These are phyloP conservation scores for Rhamnusium bicolor DNA, from an alignment of 2,888 invertebrate species.

Conservation along the genomic window DNA sequence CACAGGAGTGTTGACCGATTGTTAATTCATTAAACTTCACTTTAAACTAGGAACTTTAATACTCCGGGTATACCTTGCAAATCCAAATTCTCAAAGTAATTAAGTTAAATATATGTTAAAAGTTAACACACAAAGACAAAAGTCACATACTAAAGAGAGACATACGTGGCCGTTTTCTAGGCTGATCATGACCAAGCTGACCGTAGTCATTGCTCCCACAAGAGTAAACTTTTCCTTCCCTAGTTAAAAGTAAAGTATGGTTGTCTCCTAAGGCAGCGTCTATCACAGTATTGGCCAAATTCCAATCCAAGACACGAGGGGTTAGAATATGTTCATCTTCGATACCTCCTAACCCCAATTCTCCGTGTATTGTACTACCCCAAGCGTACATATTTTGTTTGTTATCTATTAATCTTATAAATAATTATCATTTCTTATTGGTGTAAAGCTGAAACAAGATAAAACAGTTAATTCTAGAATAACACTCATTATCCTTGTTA, in stretches of 20 bases:
- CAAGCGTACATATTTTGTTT: constrained; percentile 77
- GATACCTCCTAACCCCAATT: constrained; percentile 84
- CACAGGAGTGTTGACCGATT: no score
- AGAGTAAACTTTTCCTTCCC: constrained; percentile 86
- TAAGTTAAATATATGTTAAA: not conserved
- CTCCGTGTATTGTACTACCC: constrained; percentile 85
- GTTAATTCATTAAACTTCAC: no score
- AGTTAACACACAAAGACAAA: constrained; percentile 48
- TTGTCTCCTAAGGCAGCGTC: constrained; percentile 84
- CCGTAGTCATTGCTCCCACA: constrained; percentile 96
- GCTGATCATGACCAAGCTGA: constrained; percentile 86
- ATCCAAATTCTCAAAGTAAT: not conserved
- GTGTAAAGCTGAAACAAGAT: constrained; percentile 31
- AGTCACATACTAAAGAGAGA: constrained; percentile 75
- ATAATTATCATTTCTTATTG: constrained; percentile 35
- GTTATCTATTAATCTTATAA: constrained; percentile 24
- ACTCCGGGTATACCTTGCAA: not conserved
- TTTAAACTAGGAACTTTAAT: not conserved
- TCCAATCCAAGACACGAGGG: constrained; percentile 78
- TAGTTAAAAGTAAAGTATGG: constrained; percentile 86
- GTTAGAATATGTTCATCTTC: constrained; percentile 81
- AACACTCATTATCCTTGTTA: no score
- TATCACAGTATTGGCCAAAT: constrained; percentile 73
- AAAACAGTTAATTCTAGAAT: constrained; percentile 22
- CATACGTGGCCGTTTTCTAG: constrained; percentile 80